A percentile compares a stretch with the other conserved stretches of the same genome.
Evolutionary conservation across 1,140 invertebrate species (phyloP).

Genomic region (Sarcophaga bullata): DNA sequence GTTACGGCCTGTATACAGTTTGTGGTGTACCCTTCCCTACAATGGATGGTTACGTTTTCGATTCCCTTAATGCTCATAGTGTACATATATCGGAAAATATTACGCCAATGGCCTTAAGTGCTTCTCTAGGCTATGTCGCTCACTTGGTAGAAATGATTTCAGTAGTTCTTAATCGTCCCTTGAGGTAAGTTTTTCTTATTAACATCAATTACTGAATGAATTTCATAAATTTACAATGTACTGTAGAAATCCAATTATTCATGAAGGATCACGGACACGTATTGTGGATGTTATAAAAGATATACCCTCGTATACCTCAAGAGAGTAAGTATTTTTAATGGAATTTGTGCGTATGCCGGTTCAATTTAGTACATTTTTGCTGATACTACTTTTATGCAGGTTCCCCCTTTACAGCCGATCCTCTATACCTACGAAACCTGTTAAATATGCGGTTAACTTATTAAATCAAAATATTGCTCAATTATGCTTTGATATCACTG

Average conservation of each 20-base stretch:
- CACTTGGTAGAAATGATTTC: conserved; percentile 84
- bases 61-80: conserved; percentile 50
- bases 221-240: neutral
- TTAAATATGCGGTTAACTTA: conserved; percentile 86
- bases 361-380: too few relatives aligned
- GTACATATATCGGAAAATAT: conserved; percentile 52
- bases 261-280: conserved; percentile 80
- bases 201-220: neutral
- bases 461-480: conserved; percentile 91
- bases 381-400: conserved; percentile 64
- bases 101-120: conserved; percentile 76
- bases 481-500: conserved; percentile 77
- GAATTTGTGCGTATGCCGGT: too few relatives aligned
- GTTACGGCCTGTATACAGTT: conserved; percentile 70
- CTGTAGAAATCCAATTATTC: conserved; percentile 72
- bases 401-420: conserved; percentile 83
- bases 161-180: conserved; percentile 81
- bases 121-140: conserved; percentile 83
- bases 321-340: conserved; percentile 72
- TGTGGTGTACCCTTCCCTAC: conserved; percentile 80
- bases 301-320: conserved; percentile 74
- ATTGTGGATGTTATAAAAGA: conserved; percentile 81
- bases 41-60: conserved; percentile 69
- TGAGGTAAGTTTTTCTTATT: conserved; percentile 68
- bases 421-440: conserved; percentile 71